phyloP scores from a whole-genome alignment of 2,797 vertebrate genomes.

The Eulemur albifrons region DNA sequence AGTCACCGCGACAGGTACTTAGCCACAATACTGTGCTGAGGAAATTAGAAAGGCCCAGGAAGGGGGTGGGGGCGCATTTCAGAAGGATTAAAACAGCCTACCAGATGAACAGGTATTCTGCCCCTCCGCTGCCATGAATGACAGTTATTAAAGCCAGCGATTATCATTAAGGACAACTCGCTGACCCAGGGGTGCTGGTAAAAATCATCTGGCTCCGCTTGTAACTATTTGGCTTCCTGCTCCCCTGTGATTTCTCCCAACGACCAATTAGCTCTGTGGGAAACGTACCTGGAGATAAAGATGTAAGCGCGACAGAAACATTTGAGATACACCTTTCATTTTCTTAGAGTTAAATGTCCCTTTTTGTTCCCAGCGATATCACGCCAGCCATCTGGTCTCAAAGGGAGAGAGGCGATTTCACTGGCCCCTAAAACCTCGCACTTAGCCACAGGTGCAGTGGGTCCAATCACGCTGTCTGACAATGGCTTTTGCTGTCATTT shows the following conservation, averaged over 20 bases:
- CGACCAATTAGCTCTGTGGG: conserved; percentile 54
- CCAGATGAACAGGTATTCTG: background rate
- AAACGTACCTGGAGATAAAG: background rate
- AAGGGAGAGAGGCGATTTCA: background rate
- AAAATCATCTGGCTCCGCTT: background rate
- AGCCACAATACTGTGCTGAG: background rate
- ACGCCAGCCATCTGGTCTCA: background rate
- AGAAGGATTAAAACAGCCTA: background rate
- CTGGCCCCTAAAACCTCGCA: background rate
- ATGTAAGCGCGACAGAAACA: background rate
- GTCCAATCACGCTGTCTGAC: background rate
- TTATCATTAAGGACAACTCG: background rate
- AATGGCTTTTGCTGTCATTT: background rate
- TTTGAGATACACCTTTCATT: conserved; percentile 42
- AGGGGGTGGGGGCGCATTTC: background rate
- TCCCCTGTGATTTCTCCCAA: background rate
- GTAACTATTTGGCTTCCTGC: background rate
- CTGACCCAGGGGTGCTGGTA: background rate
- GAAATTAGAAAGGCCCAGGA: background rate
- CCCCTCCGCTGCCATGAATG: background rate
- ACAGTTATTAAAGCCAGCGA: conserved; percentile 42
- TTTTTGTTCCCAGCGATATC: conserved; percentile 35
- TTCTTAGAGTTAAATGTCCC: conserved; percentile 29
- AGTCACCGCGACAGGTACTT: background rate
- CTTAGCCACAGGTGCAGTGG: background rate